Percentiles rank a stretch among this genome's conserved stretches.
phyloP scores from a whole-genome alignment of 1,140 invertebrate species.

The Vollenhovia emeryi region DNA sequence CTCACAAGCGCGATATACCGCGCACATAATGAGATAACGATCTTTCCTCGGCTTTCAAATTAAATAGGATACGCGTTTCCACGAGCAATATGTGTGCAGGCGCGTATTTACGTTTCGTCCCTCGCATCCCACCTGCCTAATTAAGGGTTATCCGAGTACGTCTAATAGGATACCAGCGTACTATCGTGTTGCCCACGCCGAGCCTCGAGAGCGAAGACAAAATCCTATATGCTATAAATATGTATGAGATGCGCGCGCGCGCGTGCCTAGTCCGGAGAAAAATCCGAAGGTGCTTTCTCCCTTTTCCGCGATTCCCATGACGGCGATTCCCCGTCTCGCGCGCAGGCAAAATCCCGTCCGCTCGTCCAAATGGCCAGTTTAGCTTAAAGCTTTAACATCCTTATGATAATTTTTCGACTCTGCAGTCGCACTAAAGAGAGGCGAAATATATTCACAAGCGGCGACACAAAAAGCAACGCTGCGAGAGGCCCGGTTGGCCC shows the following conservation, averaged over 20 bases:
- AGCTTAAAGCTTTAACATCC: not conserved
- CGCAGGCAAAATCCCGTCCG: not conserved
- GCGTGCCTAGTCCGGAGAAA: constrained; percentile 6
- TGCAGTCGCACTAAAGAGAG: not conserved
- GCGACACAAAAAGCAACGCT: not conserved
- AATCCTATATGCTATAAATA: constrained; percentile 64
- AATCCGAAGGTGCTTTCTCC: constrained; percentile 39
- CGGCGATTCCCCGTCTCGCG: not conserved
- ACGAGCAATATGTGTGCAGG: constrained; percentile 19
- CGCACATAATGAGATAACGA: constrained; percentile 41
- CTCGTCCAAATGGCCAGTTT: not conserved
- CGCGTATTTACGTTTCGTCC: constrained; percentile 51
- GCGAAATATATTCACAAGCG: constrained; percentile 1
- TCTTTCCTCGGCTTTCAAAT: constrained; percentile 52
- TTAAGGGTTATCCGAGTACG: constrained; percentile 53
- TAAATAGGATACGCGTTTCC: constrained; percentile 51
- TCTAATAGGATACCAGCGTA: constrained; percentile 52
- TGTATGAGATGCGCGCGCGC: constrained; percentile 35
- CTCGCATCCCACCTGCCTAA: constrained; percentile 59
- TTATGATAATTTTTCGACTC: constrained; percentile 10
- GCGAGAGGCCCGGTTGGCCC: not conserved
- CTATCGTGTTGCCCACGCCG: constrained; percentile 36
- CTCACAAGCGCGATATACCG: constrained; percentile 1
- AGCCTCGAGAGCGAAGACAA: constrained; percentile 45
- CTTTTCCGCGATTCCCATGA: constrained; percentile 38